These are phyloP conservation scores for Lathronympha strigana DNA, from an alignment of 2,888 invertebrate genomes.

Conservation along the genomic window DNA sequence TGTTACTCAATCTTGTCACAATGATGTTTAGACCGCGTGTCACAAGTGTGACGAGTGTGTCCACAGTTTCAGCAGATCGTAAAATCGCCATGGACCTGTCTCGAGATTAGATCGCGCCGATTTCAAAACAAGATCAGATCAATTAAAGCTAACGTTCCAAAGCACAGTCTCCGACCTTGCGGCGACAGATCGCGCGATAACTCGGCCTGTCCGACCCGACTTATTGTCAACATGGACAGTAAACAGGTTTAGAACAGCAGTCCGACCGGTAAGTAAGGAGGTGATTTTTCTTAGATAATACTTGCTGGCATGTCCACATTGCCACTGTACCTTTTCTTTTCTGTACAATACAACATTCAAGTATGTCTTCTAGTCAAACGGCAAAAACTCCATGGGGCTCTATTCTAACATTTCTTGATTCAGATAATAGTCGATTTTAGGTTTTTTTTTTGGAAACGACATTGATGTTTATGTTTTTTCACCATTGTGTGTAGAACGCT, in stretches of 20 bases:
- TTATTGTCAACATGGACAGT: constrained; percentile 31
- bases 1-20: neutral
- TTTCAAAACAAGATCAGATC: constrained; percentile 34
- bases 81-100: constrained; percentile 14
- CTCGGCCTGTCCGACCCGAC: constrained; percentile 35
- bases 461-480: too few species aligned
- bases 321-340: too few species aligned
- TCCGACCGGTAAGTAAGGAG: neutral
- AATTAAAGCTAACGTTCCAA: constrained; percentile 27
- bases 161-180: constrained; percentile 32
- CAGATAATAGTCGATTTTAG: too few species aligned
- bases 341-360: too few species aligned
- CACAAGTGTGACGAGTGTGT: neutral
- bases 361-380: too few species aligned
- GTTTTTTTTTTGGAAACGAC: too few species aligned
- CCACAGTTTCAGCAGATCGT: constrained; percentile 15
- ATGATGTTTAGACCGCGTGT: neutral
- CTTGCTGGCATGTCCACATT: too few species aligned
- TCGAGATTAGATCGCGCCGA: constrained; percentile 19
- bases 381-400: too few species aligned
- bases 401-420: too few species aligned
- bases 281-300: too few species aligned
- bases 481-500: too few species aligned
- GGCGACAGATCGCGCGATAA: constrained; percentile 38
- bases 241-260: constrained; percentile 2